These are phyloP conservation scores for Microctonus aethiopoides DNA, from an alignment of 2,888 invertebrate species.

Conservation along the genomic window DNA sequence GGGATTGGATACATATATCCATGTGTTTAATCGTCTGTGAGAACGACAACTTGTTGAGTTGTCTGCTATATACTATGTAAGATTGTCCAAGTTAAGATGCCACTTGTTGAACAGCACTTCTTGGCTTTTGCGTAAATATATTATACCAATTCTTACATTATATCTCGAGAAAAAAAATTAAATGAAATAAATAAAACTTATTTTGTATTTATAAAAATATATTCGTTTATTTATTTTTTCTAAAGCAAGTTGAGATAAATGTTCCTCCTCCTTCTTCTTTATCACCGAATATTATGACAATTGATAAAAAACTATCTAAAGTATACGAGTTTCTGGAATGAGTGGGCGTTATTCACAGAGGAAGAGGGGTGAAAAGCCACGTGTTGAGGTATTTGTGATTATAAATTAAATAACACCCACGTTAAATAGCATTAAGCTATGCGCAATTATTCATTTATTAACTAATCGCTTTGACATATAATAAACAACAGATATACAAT, in stretches of 20 bases:
- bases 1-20: background rate
- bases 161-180: slow-evolving; percentile 21
- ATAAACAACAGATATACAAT: slow-evolving; percentile 28
- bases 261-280: background rate
- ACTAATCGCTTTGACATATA: slow-evolving; percentile 37
- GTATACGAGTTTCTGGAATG: slow-evolving; percentile 8
- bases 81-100: slow-evolving; percentile 64
- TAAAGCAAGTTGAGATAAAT: background rate
- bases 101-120: slow-evolving; percentile 61
- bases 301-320: slow-evolving; percentile 30
- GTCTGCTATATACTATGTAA: slow-evolving; percentile 47
- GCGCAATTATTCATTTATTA: slow-evolving; percentile 50
- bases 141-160: slow-evolving; percentile 20
- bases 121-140: slow-evolving; percentile 27
- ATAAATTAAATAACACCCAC: slow-evolving; percentile 53
- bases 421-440: slow-evolving; percentile 47
- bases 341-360: slow-evolving; percentile 58
- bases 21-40: slow-evolving; percentile 10
- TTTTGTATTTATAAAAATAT: too few relatives aligned
- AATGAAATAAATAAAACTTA: background rate
- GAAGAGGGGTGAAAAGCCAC: slow-evolving; percentile 48
- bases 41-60: slow-evolving; percentile 61
- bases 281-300: background rate
- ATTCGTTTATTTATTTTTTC: background rate
- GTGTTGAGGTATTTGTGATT: slow-evolving; percentile 51